These are phyloP conservation scores for Cenopis cana DNA, from an alignment of 2,888 invertebrate genomes.

Conservation along the genomic window DNA sequence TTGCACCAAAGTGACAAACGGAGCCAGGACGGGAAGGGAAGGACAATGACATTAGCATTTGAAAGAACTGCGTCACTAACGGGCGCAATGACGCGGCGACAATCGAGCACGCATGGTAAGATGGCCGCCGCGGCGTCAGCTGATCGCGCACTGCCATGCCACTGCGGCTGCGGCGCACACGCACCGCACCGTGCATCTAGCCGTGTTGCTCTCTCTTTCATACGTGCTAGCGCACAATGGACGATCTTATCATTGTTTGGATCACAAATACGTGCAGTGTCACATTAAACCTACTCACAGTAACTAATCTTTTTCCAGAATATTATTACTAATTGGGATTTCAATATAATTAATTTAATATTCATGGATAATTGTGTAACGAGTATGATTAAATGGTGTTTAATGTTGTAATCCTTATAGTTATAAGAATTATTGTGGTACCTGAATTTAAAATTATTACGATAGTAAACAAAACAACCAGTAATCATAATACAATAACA, in stretches of 20 bases:
- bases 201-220: slow-evolving; percentile 74
- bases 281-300: slow-evolving; percentile 16
- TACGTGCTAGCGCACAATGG: slow-evolving; percentile 67
- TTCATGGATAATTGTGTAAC: neutral
- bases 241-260: slow-evolving; percentile 67
- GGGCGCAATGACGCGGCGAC: slow-evolving; percentile 77
- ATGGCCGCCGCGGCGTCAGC: slow-evolving; percentile 82
- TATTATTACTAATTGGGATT: neutral
- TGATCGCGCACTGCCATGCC: slow-evolving; percentile 59
- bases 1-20: slow-evolving; percentile 57
- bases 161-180: slow-evolving; percentile 63
- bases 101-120: slow-evolving; percentile 76
- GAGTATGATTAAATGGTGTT: neutral
- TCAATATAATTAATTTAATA: neutral
- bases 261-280: slow-evolving; percentile 61
- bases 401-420: neutral
- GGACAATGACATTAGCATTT: slow-evolving; percentile 80
- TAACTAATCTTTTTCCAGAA: neutral
- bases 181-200: slow-evolving; percentile 64
- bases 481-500: neutral
- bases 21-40: slow-evolving; percentile 62
- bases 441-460: neutral
- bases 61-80: slow-evolving; percentile 74
- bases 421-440: neutral
- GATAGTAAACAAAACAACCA: neutral